Base-by-base conservation (phyloP, 2,113 vertebrate species). In the Pachypanchax playfairii region DNA sequence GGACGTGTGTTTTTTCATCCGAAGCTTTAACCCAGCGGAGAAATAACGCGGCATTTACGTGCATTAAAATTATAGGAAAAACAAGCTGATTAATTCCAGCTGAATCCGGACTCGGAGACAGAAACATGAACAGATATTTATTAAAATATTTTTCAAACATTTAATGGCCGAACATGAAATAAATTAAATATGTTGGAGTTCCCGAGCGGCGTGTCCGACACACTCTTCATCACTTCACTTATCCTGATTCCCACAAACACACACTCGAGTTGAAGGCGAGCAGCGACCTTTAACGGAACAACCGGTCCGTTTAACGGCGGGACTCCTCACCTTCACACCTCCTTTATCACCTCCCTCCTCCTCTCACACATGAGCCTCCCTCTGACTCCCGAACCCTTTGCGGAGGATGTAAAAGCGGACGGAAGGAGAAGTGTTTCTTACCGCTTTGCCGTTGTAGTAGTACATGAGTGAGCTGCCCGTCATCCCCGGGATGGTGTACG, bases 361-460 rank as follows among this genome's bases (percentile, higher is more conserved):
- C 41, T 2, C 33, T 14, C 36, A 21, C 25, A 18, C 29, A 3
- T 56, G 1, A 12, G 2, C 35, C 18, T 15, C 65, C 56, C 43
- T 24, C 22, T 26, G 52, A 55, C 78, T 64, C 21, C n/a, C n/a
- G n/a, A n/a, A n/a, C n/a, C n/a, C 36, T 46, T 26, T 10, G 4
- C 48, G 41, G 68, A 59, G 73, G 55, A 49, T 28, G 25, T 21
- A 8, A 22, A 24, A 12, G 5, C 13, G 31, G 8, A 1, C 38
- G 85, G 72, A n/a, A n/a, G n/a, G n/a, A 73, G 55, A 60, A 31
- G 65, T 4, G 17, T 18, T 9, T 82, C 95, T 96, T 94, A 97
- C 95, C 94, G 95, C 95, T 87, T 97, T 97, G 74, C 95, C 94
- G 88, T 97, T 96, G 92, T 96, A 97, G 93, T 95, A 97, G 89